phyloP scores from a whole-genome alignment of 2,797 vertebrate species.

The Gorsachius magnificus region DNA sequence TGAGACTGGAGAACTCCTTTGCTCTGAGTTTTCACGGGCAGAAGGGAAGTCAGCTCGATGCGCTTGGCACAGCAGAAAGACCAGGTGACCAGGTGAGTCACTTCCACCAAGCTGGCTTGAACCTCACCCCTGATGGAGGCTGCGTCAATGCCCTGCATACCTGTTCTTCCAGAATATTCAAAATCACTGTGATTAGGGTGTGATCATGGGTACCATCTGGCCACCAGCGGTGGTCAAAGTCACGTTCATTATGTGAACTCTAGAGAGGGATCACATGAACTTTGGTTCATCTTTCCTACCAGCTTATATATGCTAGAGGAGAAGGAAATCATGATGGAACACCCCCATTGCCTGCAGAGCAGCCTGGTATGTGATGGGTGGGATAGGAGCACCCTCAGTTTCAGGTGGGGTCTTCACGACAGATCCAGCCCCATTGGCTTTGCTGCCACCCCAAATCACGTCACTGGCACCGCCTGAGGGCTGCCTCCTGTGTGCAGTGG shows the following conservation, averaged over 20 bases:
- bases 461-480: rapidly evolving
- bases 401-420: neutral
- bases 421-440: neutral
- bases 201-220: neutral
- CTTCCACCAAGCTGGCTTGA: neutral
- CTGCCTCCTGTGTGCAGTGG: neutral
- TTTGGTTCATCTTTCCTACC: neutral
- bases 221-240: neutral
- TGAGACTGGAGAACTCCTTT: neutral
- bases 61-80: neutral
- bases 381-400: neutral
- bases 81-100: neutral
- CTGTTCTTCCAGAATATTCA: slow-evolving; percentile 49
- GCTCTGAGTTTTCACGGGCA: neutral
- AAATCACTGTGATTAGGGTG: neutral
- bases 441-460: neutral
- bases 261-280: neutral
- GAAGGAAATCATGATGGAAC: neutral
- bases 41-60: neutral
- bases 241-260: neutral
- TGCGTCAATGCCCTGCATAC: neutral
- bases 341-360: neutral
- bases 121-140: neutral
- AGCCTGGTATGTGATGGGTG: neutral
- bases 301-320: neutral